phyloP scores from a whole-genome alignment of 2,113 vertebrate species.

The Pelusios castaneus region DNA sequence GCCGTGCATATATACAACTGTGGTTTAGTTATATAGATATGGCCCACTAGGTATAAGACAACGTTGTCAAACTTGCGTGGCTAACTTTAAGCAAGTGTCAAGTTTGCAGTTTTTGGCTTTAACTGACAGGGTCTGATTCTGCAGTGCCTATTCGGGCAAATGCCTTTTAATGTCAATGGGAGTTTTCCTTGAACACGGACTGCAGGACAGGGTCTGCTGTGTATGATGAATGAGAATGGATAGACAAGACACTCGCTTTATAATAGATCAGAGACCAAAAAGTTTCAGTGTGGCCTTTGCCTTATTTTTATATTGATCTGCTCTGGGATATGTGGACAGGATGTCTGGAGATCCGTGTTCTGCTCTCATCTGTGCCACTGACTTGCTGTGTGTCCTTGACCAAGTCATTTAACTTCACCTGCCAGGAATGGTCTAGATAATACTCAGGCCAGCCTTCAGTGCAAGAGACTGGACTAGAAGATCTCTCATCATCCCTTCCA shows the following conservation, averaged over 20 bases:
- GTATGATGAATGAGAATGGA: slow-evolving; percentile 45
- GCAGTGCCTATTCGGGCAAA: neutral
- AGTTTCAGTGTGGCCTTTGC: neutral
- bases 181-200: slow-evolving; percentile 45
- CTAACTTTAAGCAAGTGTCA: neutral
- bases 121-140: neutral
- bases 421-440: neutral
- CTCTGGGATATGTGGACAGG: neutral
- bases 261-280: neutral
- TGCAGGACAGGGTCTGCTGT: neutral
- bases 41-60: neutral
- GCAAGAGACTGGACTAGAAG: neutral
- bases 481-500: neutral
- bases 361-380: neutral
- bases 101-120: neutral
- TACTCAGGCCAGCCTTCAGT: neutral
- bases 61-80: neutral
- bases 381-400: neutral
- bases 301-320: neutral
- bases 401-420: neutral
- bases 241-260: slow-evolving; percentile 11
- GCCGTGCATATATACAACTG: too few species aligned
- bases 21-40: too few species aligned
- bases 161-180: neutral
- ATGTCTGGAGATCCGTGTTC: neutral